phyloP scores from a whole-genome alignment of 2,888 invertebrate genomes.

The Zygothrica quintamaculata region DNA sequence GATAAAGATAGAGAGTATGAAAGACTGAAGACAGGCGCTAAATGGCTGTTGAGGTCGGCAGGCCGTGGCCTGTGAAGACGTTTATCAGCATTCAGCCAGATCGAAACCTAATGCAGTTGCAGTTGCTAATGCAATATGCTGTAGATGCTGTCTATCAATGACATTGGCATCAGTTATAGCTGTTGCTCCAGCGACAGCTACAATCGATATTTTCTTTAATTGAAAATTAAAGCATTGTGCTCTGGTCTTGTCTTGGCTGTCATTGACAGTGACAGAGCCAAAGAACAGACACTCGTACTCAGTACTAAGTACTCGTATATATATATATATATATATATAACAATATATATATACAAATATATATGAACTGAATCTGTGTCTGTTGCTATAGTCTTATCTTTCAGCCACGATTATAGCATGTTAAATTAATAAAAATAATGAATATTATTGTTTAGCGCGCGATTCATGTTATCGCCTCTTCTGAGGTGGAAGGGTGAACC shows the following conservation, averaged over 20 bases:
- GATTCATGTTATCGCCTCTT: constrained; percentile 29
- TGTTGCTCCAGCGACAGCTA: constrained; percentile 18
- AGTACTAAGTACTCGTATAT: too few species aligned
- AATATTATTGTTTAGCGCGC: constrained; percentile 63
- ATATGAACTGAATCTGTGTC: constrained; percentile 30
- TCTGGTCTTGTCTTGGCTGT: constrained; percentile 23
- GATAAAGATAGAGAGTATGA: not conserved
- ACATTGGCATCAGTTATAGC: constrained; percentile 54
- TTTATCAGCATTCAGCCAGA: constrained; percentile 51
- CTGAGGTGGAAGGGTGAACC: constrained; percentile 37
- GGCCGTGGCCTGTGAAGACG: constrained; percentile 41
- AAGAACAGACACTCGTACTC: constrained; percentile 1
- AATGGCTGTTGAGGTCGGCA: constrained; percentile 54
- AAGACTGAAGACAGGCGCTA: constrained; percentile 33
- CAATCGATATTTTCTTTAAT: constrained; percentile 29
- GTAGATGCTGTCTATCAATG: constrained; percentile 56
- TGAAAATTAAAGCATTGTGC: constrained; percentile 47
- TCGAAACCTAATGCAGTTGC: constrained; percentile 6
- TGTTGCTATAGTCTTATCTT: constrained; percentile 54
- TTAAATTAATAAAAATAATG: constrained; percentile 77
- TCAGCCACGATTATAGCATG: constrained; percentile 66
- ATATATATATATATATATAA: too few species aligned
- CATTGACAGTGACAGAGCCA: constrained; percentile 22
- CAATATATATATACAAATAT: too few species aligned
- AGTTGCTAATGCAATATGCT: constrained; percentile 3